phyloP scores from a whole-genome alignment of 2,113 vertebrate genomes.

The Poeciliopsis turrubarensis region DNA sequence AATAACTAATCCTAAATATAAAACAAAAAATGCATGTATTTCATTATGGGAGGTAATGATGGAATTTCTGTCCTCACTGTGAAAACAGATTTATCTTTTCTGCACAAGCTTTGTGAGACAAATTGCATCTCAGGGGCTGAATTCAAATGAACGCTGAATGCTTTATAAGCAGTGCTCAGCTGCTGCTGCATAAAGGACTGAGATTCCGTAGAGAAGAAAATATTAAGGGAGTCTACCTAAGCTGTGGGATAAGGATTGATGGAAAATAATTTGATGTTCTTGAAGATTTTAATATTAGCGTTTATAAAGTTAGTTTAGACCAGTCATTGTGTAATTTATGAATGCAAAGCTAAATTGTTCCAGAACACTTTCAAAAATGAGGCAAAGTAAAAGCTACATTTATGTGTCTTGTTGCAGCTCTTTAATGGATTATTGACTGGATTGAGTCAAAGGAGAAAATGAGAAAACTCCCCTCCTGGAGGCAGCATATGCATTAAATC shows the following conservation, averaged over 20 bases:
- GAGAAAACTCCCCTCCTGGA: constrained; percentile 18
- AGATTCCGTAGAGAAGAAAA: not conserved
- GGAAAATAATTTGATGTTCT: not conserved
- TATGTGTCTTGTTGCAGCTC: constrained; percentile 26
- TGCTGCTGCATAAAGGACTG: not conserved
- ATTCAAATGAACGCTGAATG: not conserved
- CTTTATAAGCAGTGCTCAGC: too few species aligned
- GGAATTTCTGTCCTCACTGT: not conserved
- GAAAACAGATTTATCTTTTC: not conserved
- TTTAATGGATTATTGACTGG: constrained; percentile 64
- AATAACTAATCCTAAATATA: not conserved
- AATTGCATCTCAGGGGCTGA: not conserved
- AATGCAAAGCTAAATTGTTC: not conserved
- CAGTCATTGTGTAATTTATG: not conserved
- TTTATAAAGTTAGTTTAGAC: constrained; percentile 2
- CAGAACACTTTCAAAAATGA: not conserved
- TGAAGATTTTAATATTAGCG: not conserved
- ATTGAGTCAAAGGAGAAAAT: constrained; percentile 17
- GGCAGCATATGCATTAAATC: constrained; percentile 28
- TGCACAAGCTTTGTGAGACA: not conserved
- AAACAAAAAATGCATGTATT: not conserved
- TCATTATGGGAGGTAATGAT: not conserved
- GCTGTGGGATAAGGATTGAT: not conserved
- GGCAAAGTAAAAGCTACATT: constrained; percentile 2
- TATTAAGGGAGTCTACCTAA: not conserved